Base-by-base conservation (phyloP, 2,888 invertebrate species). In the Platycheirus rosarum region DNA sequence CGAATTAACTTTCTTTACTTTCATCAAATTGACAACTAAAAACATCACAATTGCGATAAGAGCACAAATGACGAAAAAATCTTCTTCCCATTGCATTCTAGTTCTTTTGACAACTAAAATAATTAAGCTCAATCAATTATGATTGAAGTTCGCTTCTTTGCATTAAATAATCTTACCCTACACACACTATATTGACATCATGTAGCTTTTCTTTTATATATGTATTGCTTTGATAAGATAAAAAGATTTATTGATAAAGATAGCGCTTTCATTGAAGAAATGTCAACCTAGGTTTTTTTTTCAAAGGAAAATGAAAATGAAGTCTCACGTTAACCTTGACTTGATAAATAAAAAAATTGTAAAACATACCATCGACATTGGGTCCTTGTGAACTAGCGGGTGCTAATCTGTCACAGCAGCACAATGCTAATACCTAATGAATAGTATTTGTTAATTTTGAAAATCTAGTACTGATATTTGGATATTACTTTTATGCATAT, bases 401-500 rank as follows among this genome's bases (percentile, higher is more conserved):
- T 11, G 16, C 16, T 35, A 16, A 0, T 5, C 35, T 53, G 35
- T n/a, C 7, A n/a, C 6, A 8, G 9, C 53, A 35, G 18, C 53
- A 53, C 4, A 53, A 53, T 8, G 53, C 13, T 14, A 35, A 4
- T 46, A 55, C 53, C 44, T 48, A 6, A 26, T n/a, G 8, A 44
- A 29, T 35, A 11, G 5, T 1, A 51, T 48, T 16, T 29, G 2
- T 14, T 9, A 37, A 37, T 32, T 32, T 32, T 32, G 6, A 26
- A 4, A 4, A 26, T 26, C 6, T 4, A 6, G 26, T 26, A 26
- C 26, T 8, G 8, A 3, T 32, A 32, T 32, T 37, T 44, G 11
- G n/a, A n/a, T 8, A 46, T 79, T 66, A 82, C 80, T 71, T 82
- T 82, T 0, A 71, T 2, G 14, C 60, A 20, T 46, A n/a, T n/a